Conservation (phyloP, 2,797 vertebrate species). For the Tauraco hartlaubi region DNA sequence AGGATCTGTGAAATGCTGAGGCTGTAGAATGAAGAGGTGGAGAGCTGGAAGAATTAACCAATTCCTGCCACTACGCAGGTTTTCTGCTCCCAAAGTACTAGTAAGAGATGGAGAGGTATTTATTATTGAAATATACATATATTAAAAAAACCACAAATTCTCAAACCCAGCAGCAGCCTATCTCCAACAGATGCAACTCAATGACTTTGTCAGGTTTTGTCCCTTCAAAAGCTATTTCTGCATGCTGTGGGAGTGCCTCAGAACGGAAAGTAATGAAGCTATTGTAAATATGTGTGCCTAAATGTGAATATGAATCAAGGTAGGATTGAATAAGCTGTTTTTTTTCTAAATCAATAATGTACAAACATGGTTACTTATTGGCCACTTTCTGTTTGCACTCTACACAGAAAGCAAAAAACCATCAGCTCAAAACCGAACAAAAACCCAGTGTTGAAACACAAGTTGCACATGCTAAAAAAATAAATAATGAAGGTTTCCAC, state of each 20-base stretch:
- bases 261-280: slow-evolving; percentile 7
- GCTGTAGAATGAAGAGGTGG: background rate
- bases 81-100: background rate
- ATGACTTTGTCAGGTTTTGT: slow-evolving; percentile 43
- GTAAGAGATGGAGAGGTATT: background rate
- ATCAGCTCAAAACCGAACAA: background rate
- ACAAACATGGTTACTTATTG: background rate
- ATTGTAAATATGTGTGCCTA: slow-evolving; percentile 50
- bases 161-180: background rate
- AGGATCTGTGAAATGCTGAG: background rate
- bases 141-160: background rate
- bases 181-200: slow-evolving; percentile 28
- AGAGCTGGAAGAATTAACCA: background rate
- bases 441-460: background rate
- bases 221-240: slow-evolving; percentile 60
- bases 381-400: background rate
- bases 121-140: background rate
- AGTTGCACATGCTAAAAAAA: slow-evolving; percentile 50
- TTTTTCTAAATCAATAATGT: background rate
- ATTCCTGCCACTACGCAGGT: background rate
- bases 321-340: background rate
- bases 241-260: slow-evolving; percentile 28
- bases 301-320: slow-evolving; percentile 37
- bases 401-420: background rate
- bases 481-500: slow-evolving; percentile 73